Conservation (phyloP, 2,888 invertebrate species). For the Limenitis camilla region DNA sequence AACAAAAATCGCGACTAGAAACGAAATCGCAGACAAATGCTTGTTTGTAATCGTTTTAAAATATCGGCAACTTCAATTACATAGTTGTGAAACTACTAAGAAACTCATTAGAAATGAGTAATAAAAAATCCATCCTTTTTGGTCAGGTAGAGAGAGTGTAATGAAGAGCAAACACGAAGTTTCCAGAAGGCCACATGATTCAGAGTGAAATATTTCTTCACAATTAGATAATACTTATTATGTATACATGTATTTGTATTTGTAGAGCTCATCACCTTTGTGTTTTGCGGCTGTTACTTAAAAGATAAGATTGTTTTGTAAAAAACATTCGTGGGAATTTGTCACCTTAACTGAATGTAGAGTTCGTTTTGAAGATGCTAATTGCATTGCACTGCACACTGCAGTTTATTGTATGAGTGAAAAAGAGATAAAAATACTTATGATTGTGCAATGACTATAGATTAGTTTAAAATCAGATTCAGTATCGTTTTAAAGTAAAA, state of each 20-base stretch:
- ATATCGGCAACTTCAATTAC: no score
- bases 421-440: background rate
- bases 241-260: slow-evolving; percentile 1
- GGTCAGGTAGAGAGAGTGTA: background rate
- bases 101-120: no score
- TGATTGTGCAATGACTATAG: background rate
- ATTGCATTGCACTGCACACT: no score
- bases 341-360: background rate
- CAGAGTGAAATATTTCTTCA: background rate
- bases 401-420: no score
- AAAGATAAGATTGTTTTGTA: background rate
- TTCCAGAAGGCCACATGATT: background rate
- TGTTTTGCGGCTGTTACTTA: background rate
- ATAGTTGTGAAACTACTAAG: no score
- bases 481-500: no score
- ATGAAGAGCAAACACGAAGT: background rate
- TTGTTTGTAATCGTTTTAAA: no score
- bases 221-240: background rate
- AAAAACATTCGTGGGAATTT: slow-evolving; percentile 1
- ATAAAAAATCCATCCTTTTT: no score
- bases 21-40: no score
- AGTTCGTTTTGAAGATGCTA: background rate
- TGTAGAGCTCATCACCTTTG: slow-evolving; percentile 4
- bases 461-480: no score
- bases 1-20: no score